Base-by-base conservation (phyloP, 2,113 vertebrate species). In the Periophthalmus modestus region DNA sequence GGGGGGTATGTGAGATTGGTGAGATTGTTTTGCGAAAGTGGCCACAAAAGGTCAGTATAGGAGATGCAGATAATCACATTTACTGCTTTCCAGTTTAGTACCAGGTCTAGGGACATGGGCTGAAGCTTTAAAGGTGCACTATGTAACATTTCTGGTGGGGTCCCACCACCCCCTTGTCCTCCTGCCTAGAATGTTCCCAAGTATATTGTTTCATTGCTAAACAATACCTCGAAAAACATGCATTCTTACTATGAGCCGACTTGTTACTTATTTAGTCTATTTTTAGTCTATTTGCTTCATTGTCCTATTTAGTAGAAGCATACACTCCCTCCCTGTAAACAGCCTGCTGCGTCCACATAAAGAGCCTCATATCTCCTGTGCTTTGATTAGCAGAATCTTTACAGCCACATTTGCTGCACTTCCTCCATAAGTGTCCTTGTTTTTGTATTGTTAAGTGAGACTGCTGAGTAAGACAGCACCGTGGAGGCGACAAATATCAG, bases 301-400 rank as follows among this genome's bases (percentile, higher is more conserved):
- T 19, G 48, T 19, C 48, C 48, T 19, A 18, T 19, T 10, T 43
- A 43, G 14, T 23, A 9, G 21, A 62, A 43, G 33, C 59, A 68
- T 55, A 47, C 55, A 39, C 16, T n/a, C 14, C 21, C 55, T 59
- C 15, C 28, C 15, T 62, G 15, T 68, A 52, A 66, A 28, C 55
- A 23, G 18, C 78, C 80, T 73, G 72, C 82, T 81, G 81, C 63
- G 57, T 82, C 74, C 59, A 65, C 61, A 77, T 4, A 28, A 71
- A 67, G 52, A 82, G 73, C 68, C 69, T 68, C 18, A 24, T 28
- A 52, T 72, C 61, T 80, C 71, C 36, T 86, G 84, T 71, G 75
- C 77, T n/a, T n/a, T 86, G 83, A 89, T 89, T 83, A 88, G 68
- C 48, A 74, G 58, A 71, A 80, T 68, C 69, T 55, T 82, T 66